These are phyloP conservation scores for Battus philenor DNA, from an alignment of 1,140 invertebrate genomes.

Conservation along the genomic window DNA sequence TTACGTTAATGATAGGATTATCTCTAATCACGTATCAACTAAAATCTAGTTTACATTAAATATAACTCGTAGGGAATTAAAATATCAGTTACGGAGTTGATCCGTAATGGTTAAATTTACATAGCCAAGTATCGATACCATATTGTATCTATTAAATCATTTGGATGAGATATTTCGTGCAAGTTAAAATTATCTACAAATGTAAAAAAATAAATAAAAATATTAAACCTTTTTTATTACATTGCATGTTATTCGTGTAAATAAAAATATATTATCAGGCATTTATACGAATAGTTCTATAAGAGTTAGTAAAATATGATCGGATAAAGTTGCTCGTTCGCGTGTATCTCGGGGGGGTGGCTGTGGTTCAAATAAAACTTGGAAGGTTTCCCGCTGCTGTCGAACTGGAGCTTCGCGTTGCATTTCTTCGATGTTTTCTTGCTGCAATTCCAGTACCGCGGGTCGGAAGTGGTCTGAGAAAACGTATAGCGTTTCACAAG, in stretches of 20 bases:
- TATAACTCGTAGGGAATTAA: no score
- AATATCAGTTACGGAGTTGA: no score
- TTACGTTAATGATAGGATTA: no score
- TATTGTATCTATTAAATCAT: no score
- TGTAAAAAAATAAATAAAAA: neutral
- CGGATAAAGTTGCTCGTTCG: neutral
- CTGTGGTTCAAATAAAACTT: constrained; percentile 33
- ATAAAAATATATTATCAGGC: neutral
- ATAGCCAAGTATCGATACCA: no score
- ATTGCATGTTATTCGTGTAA: no score
- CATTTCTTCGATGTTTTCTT: constrained; percentile 36
- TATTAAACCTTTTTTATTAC: no score
- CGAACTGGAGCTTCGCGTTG: constrained; percentile 35
- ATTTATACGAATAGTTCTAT: neutral
- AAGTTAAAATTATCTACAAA: neutral
- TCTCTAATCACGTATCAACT: no score
- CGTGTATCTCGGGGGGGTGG: constrained; percentile 30
- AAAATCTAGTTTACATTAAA: no score
- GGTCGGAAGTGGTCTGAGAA: constrained; percentile 41
- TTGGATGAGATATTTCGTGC: neutral
- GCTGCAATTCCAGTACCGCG: constrained; percentile 50
- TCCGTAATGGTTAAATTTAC: no score
- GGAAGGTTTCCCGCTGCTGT: constrained; percentile 27
- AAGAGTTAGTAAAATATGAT: neutral
- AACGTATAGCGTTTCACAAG: constrained; percentile 34